Evolutionary conservation across 2,113 vertebrate genomes (phyloP).

Genomic region (Anser brachyrhynchus): DNA sequence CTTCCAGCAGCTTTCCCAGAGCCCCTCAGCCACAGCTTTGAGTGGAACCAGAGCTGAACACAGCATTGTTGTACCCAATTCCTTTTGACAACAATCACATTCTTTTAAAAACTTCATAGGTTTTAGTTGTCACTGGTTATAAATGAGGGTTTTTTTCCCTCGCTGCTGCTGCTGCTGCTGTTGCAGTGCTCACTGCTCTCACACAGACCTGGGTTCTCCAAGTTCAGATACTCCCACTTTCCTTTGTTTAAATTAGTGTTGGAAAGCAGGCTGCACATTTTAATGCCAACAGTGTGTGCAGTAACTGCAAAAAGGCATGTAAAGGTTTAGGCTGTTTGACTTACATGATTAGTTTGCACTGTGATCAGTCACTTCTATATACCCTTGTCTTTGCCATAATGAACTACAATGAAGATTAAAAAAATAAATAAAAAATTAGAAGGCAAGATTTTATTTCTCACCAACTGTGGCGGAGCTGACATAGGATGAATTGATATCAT

Average conservation of each 20-base stretch:
- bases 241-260: neutral
- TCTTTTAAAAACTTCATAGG: conserved; percentile 87
- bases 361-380: neutral
- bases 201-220: fast-evolving
- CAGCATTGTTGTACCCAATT: conserved; percentile 86
- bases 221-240: conserved; percentile 16
- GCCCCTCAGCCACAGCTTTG: conserved; percentile 87
- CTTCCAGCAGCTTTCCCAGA: conserved; percentile 83
- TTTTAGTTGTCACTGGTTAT: conserved; percentile 89
- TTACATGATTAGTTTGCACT: neutral
- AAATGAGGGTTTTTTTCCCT: conserved; percentile 74
- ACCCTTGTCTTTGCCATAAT: neutral
- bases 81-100: conserved; percentile 97
- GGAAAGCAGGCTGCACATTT: neutral
- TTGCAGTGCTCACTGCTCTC: conserved; percentile 6
- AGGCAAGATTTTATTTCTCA: neutral
- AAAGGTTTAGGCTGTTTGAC: conserved; percentile 27
- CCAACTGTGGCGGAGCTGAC: neutral
- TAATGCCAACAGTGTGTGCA: neutral
- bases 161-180: neutral
- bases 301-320: neutral
- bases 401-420: neutral
- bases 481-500: neutral
- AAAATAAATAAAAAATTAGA: neutral
- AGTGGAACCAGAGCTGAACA: conserved; percentile 89